These are phyloP conservation scores for Gasterosteus aculeatus DNA, from an alignment of 2,113 vertebrate genomes.

Conservation along the genomic window DNA sequence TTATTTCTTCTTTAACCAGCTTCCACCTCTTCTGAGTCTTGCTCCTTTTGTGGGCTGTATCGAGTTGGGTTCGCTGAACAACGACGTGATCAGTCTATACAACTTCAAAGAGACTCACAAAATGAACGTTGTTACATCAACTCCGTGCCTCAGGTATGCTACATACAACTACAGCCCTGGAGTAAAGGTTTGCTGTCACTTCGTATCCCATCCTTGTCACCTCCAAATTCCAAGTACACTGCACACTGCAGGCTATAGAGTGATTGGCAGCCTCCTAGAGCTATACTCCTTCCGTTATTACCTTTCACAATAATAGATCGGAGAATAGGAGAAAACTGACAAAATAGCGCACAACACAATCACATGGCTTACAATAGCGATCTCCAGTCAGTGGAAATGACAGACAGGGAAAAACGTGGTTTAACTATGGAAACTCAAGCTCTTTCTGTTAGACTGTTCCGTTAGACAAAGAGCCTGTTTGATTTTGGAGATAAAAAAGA, in stretches of 20 bases:
- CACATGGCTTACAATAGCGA: too few species aligned
- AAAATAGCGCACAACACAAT: too few species aligned
- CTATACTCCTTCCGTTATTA: too few species aligned
- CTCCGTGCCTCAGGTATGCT: constrained; percentile 88
- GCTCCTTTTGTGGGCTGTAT: constrained; percentile 94
- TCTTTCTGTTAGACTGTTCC: too few species aligned
- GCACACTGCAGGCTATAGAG: not conserved
- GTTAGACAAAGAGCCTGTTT: too few species aligned
- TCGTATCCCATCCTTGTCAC: not conserved
- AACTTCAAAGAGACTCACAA: constrained; percentile 90
- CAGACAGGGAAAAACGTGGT: too few species aligned
- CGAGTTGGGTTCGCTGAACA: constrained; percentile 92
- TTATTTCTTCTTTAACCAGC: constrained; percentile 74
- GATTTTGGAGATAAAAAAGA: not conserved
- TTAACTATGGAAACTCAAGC: too few species aligned
- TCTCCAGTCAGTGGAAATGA: too few species aligned
- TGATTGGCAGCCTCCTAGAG: too few species aligned
- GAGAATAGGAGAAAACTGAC: too few species aligned
- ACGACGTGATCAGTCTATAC: constrained; percentile 94
- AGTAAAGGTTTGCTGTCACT: too few species aligned
- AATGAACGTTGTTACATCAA: constrained; percentile 82
- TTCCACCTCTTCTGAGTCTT: constrained; percentile 89
- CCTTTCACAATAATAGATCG: too few species aligned
- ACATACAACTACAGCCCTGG: not conserved
- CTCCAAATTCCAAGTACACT: not conserved